Conservation (phyloP, 2,113 vertebrate genomes). For the Conger conger region DNA sequence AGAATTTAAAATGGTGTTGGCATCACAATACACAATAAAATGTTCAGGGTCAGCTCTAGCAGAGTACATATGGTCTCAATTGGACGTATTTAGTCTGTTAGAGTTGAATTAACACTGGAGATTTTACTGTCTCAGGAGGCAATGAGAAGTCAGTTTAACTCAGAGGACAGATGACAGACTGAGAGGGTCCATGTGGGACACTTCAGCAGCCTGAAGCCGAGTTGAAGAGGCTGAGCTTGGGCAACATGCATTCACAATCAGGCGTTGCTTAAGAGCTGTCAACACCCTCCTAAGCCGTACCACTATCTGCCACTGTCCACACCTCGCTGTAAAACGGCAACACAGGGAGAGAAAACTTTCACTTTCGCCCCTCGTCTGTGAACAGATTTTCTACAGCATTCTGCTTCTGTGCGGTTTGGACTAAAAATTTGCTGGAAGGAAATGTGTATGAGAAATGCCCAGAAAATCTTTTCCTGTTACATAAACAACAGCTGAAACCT, state of each 20-base stretch:
- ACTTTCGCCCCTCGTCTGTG: neutral
- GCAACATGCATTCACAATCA: slow-evolving; percentile 15
- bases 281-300: neutral
- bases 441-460: neutral
- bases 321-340: neutral
- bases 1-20: no score
- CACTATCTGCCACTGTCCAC: neutral
- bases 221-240: neutral
- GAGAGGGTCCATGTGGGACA: neutral
- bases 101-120: no score
- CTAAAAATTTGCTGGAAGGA: neutral
- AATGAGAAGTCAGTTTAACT: neutral
- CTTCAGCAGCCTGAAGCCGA: neutral
- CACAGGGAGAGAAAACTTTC: neutral
- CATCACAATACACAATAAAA: no score
- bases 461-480: neutral
- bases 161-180: neutral
- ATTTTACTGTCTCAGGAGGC: neutral
- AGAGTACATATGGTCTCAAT: no score
- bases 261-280: slow-evolving; percentile 19
- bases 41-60: no score
- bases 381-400: slow-evolving; percentile 17
- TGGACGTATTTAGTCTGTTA: no score
- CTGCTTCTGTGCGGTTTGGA: neutral
- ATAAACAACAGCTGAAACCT: neutral